Conservation (phyloP, 2,797 vertebrate species). For the Siniperca scherzeri region DNA sequence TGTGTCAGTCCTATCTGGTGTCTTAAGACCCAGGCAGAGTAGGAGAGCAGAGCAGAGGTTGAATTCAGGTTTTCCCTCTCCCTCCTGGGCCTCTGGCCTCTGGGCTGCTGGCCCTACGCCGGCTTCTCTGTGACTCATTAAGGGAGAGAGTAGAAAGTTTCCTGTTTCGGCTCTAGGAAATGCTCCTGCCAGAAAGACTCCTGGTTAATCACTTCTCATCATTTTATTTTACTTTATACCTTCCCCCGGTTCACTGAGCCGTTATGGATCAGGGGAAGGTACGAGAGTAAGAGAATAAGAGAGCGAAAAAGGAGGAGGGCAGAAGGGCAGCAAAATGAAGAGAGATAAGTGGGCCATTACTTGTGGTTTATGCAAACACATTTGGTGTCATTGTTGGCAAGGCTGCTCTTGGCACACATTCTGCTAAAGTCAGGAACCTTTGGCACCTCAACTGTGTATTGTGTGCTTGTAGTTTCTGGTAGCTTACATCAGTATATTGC, state of each 20-base stretch:
- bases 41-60: conserved; percentile 41
- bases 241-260: conserved; percentile 36
- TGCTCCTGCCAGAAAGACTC: conserved; percentile 39
- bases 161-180: conserved; percentile 55
- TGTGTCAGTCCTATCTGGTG: conserved; percentile 33
- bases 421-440: not conserved
- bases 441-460: not conserved
- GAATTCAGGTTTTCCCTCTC: conserved; percentile 41
- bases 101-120: conserved; percentile 43
- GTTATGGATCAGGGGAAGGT: not conserved
- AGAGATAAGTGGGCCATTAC: not conserved
- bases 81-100: conserved; percentile 59
- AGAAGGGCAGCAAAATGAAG: not conserved
- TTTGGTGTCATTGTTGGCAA: conserved; percentile 13
- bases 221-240: conserved; percentile 49
- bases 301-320: not conserved
- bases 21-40: conserved; percentile 42
- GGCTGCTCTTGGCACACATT: not conserved
- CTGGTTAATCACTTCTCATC: conserved; percentile 57
- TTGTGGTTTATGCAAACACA: conserved; percentile 5
- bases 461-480: not conserved
- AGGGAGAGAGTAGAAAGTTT: conserved; percentile 61
- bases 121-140: conserved; percentile 74
- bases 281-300: not conserved
- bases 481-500: not conserved